These are phyloP conservation scores for Muscina levida DNA, from an alignment of 2,888 invertebrate species.

Conservation along the genomic window DNA sequence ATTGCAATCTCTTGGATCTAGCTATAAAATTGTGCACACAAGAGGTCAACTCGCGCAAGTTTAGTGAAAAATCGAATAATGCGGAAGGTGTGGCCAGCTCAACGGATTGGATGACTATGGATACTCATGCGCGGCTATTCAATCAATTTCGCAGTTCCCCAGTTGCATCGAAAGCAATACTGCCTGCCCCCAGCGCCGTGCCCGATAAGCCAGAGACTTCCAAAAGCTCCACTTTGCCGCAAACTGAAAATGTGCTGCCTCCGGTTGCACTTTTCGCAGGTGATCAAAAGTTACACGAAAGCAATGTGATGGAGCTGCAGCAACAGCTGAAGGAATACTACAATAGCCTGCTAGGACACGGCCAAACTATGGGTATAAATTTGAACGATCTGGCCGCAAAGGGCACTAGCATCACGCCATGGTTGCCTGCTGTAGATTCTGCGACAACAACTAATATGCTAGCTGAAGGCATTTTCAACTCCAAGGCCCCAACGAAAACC, in stretches of 20 bases:
- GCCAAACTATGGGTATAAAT: too few relatives aligned
- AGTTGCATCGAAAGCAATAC: not conserved
- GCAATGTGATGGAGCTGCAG: too few relatives aligned
- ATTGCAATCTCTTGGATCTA: conserved; percentile 83
- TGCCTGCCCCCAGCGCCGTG: not conserved
- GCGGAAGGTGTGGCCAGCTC: not conserved
- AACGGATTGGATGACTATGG: conserved; percentile 10
- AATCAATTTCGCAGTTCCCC: not conserved
- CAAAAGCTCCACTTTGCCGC: not conserved
- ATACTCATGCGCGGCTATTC: conserved; percentile 30
- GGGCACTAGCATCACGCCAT: too few relatives aligned
- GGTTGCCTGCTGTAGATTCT: too few relatives aligned
- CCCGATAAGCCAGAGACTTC: conserved; percentile 10
- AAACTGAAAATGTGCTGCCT: not conserved
- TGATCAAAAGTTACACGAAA: too few relatives aligned
- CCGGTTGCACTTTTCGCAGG: too few relatives aligned
- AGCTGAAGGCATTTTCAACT: too few relatives aligned
- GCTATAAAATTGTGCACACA: conserved; percentile 87
- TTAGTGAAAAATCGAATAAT: conserved; percentile 78
- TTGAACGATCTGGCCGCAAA: too few relatives aligned
- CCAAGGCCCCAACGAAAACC: too few relatives aligned
- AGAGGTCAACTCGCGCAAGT: conserved; percentile 82
- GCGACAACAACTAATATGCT: too few relatives aligned
- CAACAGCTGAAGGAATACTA: too few relatives aligned
- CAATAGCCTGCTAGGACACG: too few relatives aligned